Base-by-base conservation (phyloP, 1,140 invertebrate species). In the Ditylenchus dipsaci region DNA sequence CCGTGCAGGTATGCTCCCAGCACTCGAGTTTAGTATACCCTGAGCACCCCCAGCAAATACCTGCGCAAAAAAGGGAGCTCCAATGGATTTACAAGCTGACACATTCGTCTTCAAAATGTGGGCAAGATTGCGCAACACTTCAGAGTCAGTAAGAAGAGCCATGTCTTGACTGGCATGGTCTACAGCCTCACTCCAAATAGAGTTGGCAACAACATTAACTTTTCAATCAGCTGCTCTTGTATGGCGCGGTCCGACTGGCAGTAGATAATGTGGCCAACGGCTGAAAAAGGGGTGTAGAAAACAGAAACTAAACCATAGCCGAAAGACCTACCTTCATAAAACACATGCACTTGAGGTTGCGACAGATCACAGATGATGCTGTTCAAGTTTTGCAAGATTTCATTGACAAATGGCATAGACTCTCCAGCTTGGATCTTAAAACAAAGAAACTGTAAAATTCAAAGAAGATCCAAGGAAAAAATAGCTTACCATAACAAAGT, bases 51-150 rank as follows among this genome's bases (percentile, higher is more conserved):
- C 21, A 47, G 21, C 45, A 47, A n/a, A n/a, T n/a, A 71, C 69
- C 85, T 95, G 94, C 71, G 90, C 87, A 74, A 97, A 93, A 87
- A 95, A 97, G 9, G 92, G 90, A 86, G 97, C 92, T 11, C 92
- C 94, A 56, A 99, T 86, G 57, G 95, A 92, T 86, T 95, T 95
- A 84, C 95, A 98, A 27, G 95, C 95, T 74, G 94, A 87, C 5
- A 97, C 93, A 86, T 99, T 99, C 19, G 95, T 98, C 86, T 98
- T 98, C 21, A 99, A 87, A 85, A 99, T 97, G 85, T 93, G 97
- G 45, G 90, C 90, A 64, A 99, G 87, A 83, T 97, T 95, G 86
- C 95, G 96, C 0, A 98, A 92, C 75, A 93, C 91, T 82, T 96
- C 93, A 71, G 90, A 89, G 86, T 97, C 93, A 84, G 95, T 95